Evolutionary conservation across 2,797 vertebrate genomes (phyloP), one percentile per base, ranked within the genome.

Genomic region (Sternotherus odoratus): DNA sequence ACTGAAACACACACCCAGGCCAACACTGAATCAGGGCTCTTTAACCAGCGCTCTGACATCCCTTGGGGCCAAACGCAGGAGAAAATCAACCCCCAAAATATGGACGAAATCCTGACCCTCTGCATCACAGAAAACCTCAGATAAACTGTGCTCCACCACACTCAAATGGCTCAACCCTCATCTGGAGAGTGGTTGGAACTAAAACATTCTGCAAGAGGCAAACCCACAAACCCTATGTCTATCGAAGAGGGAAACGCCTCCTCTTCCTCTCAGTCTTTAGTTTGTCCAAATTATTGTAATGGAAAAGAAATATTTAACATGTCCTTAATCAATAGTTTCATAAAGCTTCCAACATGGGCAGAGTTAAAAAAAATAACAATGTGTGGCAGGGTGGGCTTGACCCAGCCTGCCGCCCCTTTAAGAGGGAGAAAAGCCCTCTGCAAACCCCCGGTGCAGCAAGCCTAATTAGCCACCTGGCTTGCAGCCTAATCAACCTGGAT

Each of bases 301-400:
- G 39, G 24, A 46, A 74, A 74, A 46, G 7, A 39, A 74, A 46
- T 43, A 74, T 74, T 24, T 74, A 28, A 74, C 12, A 46, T 26
- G 21, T 28, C 69, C 36, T 43, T 74, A 26, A 74, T 74, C 36
- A 46, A 28, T 26, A 15, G 69, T 46, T 74, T 46, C 12, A 39
- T 46, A 43, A 74, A 26, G 4, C 30, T 81, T 74, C 54, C 6
- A n/a, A 16, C 33, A 74, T 48, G 57, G 60, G 6, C 86, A 93
- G 43, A 51, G 4, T 79, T 91, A 57, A 1, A 2, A 86, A 86
- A 50, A 1, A n/a, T 17, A 26, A 17, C 90, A 2, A 0, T n/a
- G n/a, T n/a, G n/a, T n/a, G n/a, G n/a, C n/a, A n/a, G n/a, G n/a
- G n/a, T n/a, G n/a, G n/a, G n/a, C n/a, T n/a, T n/a, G n/a, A n/a